Conservation (phyloP, 2,797 vertebrate genomes). For the Alouatta caraya region DNA sequence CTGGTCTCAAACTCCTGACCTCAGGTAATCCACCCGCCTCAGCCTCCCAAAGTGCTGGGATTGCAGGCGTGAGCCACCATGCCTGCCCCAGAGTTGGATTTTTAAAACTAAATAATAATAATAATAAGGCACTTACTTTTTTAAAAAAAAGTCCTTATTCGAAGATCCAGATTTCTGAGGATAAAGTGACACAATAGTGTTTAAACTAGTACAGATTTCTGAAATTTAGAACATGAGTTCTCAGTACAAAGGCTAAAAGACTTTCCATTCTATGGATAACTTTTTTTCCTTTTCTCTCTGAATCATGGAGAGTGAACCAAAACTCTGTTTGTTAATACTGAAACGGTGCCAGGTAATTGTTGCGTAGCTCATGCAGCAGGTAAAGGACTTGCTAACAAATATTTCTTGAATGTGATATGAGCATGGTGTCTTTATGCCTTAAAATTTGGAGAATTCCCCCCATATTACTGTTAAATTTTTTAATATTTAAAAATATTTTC, state of each 20-base stretch:
- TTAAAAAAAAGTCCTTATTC: neutral
- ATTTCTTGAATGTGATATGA: neutral
- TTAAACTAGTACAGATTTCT: neutral
- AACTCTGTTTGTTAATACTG: neutral
- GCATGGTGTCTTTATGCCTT: neutral
- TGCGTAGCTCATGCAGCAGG: neutral
- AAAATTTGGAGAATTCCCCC: neutral
- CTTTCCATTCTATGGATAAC: neutral
- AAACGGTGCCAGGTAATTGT: neutral
- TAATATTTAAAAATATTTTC: slow-evolving; percentile 6
- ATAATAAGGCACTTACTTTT: neutral
- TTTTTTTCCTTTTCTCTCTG: slow-evolving; percentile 21
- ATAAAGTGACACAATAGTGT: neutral
- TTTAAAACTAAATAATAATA: neutral
- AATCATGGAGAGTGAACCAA: slow-evolving; percentile 15
- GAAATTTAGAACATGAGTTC: neutral
- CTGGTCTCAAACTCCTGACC: too few relatives aligned
- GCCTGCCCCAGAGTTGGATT: neutral
- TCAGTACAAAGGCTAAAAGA: neutral
- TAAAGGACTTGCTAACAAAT: neutral
- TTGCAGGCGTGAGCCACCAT: too few relatives aligned
- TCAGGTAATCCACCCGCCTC: too few relatives aligned
- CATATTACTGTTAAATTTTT: neutral
- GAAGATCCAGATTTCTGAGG: neutral
- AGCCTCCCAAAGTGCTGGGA: too few relatives aligned